Evolutionary conservation across 2,797 vertebrate genomes (phyloP).

Genomic region (Champsocephalus esox): DNA sequence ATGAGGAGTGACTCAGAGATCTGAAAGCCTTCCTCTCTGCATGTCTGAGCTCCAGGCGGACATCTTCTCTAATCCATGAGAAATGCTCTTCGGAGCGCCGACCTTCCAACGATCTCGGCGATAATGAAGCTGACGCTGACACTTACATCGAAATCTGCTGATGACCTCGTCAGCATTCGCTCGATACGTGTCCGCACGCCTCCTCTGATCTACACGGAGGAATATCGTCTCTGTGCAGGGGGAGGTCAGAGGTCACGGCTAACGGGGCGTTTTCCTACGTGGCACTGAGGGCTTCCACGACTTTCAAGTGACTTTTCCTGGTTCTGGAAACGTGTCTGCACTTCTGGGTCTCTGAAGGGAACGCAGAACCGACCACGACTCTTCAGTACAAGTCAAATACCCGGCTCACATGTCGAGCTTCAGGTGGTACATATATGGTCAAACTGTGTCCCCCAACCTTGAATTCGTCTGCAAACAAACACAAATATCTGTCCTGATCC

Average conservation of each 20-base stretch:
- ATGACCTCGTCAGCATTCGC: neutral
- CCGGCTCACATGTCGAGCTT: no score
- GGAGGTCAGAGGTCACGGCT: constrained; percentile 26
- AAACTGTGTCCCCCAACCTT: no score
- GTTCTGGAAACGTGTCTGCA: no score
- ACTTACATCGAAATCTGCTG: neutral
- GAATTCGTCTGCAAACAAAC: no score
- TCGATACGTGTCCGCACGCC: neutral
- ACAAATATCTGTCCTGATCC: no score
- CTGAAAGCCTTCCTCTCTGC: neutral
- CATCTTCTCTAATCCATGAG: constrained; percentile 15
- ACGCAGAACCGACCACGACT: no score
- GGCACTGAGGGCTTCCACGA: neutral
- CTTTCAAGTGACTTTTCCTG: constrained; percentile 4
- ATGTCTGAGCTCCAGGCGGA: neutral
- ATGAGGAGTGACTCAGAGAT: neutral
- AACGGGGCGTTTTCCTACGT: neutral
- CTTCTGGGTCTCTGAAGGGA: no score
- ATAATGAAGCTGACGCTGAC: constrained; percentile 31
- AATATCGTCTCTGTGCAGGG: neutral
- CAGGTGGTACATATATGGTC: no score
- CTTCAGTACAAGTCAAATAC: no score
- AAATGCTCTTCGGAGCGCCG: neutral
- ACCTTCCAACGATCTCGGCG: neutral
- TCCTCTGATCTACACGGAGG: constrained; percentile 1